Evolutionary conservation across 2,113 vertebrate species (phyloP).

Genomic region (Vanacampus margaritifer): DNA sequence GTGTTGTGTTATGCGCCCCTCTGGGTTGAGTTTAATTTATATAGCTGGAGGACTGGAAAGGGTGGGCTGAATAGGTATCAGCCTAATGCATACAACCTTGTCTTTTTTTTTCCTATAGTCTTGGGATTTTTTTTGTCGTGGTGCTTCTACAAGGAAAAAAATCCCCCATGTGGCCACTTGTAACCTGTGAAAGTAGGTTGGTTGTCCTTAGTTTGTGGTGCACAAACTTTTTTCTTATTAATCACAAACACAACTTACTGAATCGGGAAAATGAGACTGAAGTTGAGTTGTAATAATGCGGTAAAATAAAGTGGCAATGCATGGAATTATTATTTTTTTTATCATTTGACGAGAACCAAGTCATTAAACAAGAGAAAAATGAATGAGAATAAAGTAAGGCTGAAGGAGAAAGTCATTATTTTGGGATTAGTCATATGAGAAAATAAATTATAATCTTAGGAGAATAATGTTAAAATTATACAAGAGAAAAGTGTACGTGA

Average conservation of each 20-base stretch:
- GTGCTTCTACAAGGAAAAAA: slow-evolving; percentile 70
- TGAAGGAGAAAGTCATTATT: no score
- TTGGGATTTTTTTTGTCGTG: slow-evolving; percentile 87
- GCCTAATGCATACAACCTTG: slow-evolving; percentile 74
- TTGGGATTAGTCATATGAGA: not conserved
- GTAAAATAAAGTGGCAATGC: no score
- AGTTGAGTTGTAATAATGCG: not conserved
- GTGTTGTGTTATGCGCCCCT: slow-evolving; percentile 5
- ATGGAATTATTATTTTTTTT: no score
- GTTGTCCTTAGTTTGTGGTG: slow-evolving; percentile 23
- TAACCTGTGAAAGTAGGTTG: slow-evolving; percentile 45
- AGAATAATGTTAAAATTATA: not conserved
- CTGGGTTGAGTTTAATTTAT: slow-evolving; percentile 34
- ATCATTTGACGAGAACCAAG: no score
- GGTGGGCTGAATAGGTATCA: slow-evolving; percentile 72
- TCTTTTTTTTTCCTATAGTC: slow-evolving; percentile 84
- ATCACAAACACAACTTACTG: not conserved
- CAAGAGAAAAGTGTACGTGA: not conserved
- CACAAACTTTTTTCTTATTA: slow-evolving; percentile 5
- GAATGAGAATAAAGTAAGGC: not conserved
- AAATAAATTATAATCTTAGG: not conserved
- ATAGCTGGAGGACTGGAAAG: slow-evolving; percentile 75
- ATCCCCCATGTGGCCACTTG: slow-evolving; percentile 59
- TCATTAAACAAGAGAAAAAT: no score
- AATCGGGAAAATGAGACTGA: not conserved